phyloP scores from a whole-genome alignment of 2,888 invertebrate species.

The Chelonus formosanus region DNA sequence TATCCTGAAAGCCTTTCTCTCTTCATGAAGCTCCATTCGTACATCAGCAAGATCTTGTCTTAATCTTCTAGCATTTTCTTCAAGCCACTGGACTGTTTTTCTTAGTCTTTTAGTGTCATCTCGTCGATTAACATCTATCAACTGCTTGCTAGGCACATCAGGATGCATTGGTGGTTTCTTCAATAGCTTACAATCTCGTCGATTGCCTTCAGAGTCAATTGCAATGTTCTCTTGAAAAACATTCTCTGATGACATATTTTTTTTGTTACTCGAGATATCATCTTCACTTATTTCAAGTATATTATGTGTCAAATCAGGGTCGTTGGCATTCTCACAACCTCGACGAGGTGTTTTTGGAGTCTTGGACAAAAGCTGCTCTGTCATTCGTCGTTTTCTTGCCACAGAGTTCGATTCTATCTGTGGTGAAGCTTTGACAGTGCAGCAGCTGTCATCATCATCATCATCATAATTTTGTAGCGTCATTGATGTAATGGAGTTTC shows the following conservation, averaged over 20 bases:
- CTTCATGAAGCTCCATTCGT: conserved; percentile 54
- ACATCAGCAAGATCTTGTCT: conserved; percentile 54
- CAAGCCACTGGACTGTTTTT: conserved; percentile 56
- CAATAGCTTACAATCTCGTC: conserved; percentile 21
- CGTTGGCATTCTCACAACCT: neutral
- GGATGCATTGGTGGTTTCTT: conserved; percentile 38
- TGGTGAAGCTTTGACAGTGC: conserved; percentile 34
- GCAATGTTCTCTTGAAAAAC: conserved; percentile 7
- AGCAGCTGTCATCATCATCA: neutral
- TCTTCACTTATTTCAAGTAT: neutral
- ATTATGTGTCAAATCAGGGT: neutral
- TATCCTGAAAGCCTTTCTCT: conserved; percentile 50
- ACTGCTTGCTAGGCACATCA: conserved; percentile 31
- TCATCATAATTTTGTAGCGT: conserved; percentile 31
- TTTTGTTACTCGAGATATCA: neutral
- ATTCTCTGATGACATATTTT: neutral
- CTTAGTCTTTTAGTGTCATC: conserved; percentile 49
- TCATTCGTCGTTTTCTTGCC: conserved; percentile 51
- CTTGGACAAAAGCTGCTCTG: conserved; percentile 45
- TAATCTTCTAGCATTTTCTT: conserved; percentile 51
- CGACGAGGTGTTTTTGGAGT: conserved; percentile 33
- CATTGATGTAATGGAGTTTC: conserved; percentile 24
- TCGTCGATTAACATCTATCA: conserved; percentile 28
- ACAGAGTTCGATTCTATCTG: conserved; percentile 49
- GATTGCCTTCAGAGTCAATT: conserved; percentile 12